A percentile compares a stretch with the other conserved stretches of the same genome.
These are phyloP conservation scores for Myotis lucifugus DNA, from an alignment of 2,113 vertebrate species.

Conservation along the genomic window DNA sequence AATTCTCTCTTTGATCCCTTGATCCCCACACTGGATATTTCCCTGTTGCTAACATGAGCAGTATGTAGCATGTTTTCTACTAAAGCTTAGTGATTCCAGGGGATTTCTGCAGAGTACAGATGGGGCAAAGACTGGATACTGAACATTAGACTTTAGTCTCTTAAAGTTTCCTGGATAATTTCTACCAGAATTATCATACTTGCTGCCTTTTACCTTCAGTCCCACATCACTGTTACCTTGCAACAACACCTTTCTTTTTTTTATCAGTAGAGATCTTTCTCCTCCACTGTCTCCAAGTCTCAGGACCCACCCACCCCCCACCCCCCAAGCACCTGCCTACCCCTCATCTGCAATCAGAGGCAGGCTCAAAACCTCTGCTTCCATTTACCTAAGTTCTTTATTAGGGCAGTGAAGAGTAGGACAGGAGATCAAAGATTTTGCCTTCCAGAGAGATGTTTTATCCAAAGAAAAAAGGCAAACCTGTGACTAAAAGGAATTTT, in stretches of 20 bases:
- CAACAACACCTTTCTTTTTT: fast-evolving
- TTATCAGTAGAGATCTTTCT: background rate
- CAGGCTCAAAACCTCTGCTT: background rate
- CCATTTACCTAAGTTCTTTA: background rate
- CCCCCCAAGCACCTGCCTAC: background rate
- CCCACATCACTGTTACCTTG: background rate
- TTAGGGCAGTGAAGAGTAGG: background rate
- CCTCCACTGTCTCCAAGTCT: background rate
- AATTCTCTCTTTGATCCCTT: background rate
- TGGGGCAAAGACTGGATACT: background rate
- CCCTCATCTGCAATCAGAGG: background rate
- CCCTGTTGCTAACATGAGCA: background rate
- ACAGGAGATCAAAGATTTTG: background rate
- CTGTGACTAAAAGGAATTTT: background rate
- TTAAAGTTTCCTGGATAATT: background rate
- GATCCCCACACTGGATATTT: background rate
- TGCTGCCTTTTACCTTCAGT: background rate
- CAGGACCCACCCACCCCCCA: background rate
- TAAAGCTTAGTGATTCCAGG: background rate
- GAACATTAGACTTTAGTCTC: background rate
- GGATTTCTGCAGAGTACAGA: background rate
- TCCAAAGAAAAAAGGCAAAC: background rate
- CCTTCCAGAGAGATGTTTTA: background rate
- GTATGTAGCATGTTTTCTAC: background rate
- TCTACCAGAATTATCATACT: background rate